Conservation (phyloP, 2,113 vertebrate species). For the Phylloscopus whistleri region DNA sequence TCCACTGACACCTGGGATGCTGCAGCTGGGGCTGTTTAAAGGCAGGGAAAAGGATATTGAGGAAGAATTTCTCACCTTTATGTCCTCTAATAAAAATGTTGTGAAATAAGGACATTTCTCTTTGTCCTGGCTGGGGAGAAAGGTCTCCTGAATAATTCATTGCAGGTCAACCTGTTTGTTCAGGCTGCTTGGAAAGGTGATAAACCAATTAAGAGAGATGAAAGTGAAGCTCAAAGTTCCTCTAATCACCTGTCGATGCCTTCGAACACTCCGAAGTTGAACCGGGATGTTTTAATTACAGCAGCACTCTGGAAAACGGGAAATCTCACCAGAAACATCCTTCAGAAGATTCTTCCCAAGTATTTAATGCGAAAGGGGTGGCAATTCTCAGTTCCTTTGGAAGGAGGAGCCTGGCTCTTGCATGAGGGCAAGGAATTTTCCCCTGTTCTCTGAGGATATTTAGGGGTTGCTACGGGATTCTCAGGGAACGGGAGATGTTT, state of each 20-base stretch:
- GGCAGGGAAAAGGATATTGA: background rate
- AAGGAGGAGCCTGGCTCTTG: background rate
- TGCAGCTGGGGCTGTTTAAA: background rate
- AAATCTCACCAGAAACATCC: background rate
- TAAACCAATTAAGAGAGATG: background rate
- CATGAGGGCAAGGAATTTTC: background rate
- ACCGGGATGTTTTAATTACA: background rate
- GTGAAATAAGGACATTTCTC: background rate
- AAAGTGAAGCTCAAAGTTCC: background rate
- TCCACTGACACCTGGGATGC: background rate
- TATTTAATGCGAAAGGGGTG: background rate
- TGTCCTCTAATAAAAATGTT: background rate
- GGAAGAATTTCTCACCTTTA: background rate
- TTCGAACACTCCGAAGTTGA: background rate
- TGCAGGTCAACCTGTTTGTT: background rate
- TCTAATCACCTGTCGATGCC: background rate
- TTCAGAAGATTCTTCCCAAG: background rate
- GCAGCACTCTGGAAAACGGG: background rate
- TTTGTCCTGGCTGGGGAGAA: background rate
- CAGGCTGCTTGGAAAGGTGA: background rate
- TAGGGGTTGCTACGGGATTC: background rate
- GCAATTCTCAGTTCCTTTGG: background rate
- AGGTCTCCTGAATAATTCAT: background rate
- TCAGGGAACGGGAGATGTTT: background rate
- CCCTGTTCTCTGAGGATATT: fast-evolving